Percentiles rank a stretch among this genome's conserved stretches.
phyloP scores from a whole-genome alignment of 2,888 invertebrate genomes.

The Drosophila sordidapex region DNA sequence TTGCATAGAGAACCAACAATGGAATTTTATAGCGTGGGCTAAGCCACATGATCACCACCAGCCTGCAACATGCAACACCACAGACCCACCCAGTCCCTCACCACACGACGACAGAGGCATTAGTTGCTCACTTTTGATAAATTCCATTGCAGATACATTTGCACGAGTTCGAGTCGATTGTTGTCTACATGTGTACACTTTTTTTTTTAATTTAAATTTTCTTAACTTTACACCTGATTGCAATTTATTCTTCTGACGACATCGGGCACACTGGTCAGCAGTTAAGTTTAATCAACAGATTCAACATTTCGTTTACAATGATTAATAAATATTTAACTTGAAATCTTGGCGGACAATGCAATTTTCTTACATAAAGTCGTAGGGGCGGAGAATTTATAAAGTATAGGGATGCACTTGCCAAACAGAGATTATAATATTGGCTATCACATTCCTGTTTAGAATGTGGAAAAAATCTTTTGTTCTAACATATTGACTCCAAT shows the following conservation, averaged over 20 bases:
- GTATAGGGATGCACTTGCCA: not conserved
- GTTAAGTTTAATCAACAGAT: constrained; percentile 35
- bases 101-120: constrained; percentile 4
- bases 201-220: constrained; percentile 7
- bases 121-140: constrained; percentile 37
- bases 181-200: constrained; percentile 19
- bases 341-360: not conserved
- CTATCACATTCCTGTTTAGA: too few relatives aligned
- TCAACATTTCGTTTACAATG: constrained; percentile 11
- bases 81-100: constrained; percentile 9
- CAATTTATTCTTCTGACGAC: constrained; percentile 56
- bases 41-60: constrained; percentile 41
- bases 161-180: constrained; percentile 35
- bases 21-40: constrained; percentile 67
- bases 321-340: constrained; percentile 5
- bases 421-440: not conserved
- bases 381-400: too few relatives aligned
- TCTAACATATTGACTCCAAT: not conserved
- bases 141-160: constrained; percentile 53
- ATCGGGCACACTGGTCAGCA: constrained; percentile 55
- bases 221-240: constrained; percentile 58
- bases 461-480: not conserved
- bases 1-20: constrained; percentile 66
- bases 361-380: not conserved
- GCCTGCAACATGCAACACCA: constrained; percentile 12